These are phyloP conservation scores for Rhopilema esculentum DNA, from an alignment of 30 jellyfish, hydroid and myxozoan genomes.

Conservation along the genomic window DNA sequence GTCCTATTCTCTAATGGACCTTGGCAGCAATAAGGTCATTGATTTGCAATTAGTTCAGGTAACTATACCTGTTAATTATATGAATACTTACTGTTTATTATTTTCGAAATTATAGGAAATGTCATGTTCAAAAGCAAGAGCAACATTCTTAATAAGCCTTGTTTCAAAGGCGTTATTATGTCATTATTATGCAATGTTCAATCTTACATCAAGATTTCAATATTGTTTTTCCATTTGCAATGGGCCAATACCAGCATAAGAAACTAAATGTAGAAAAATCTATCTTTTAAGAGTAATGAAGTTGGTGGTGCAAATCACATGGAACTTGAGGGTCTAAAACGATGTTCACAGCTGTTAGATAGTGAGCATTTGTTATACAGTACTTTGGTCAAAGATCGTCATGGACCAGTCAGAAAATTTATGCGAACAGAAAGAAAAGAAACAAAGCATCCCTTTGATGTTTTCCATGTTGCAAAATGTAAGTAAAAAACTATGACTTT, in stretches of 20 bases:
- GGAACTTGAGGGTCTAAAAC: conserved; percentile 19
- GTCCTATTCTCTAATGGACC: conserved; percentile 27
- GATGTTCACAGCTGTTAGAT: neutral
- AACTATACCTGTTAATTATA: neutral
- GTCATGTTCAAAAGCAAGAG: neutral
- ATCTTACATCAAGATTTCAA: neutral
- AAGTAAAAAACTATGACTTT: conserved; percentile 1
- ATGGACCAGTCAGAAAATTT: conserved; percentile 9
- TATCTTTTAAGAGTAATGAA: conserved; percentile 23
- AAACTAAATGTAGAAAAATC: neutral
- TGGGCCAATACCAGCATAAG: neutral
- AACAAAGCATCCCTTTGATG: conserved; percentile 22
- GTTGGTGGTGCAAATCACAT: conserved; percentile 31
- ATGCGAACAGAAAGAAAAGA: neutral
- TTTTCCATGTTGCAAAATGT: conserved; percentile 34
- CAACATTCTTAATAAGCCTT: neutral
- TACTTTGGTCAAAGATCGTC: conserved; percentile 24
- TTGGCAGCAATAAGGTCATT: neutral
- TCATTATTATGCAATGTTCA: neutral
- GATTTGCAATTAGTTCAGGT: conserved; percentile 19
- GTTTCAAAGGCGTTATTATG: neutral
- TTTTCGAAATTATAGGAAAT: neutral
- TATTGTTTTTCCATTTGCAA: neutral
- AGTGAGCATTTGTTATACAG: neutral
- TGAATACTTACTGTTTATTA: neutral